phyloP scores from a whole-genome alignment of 2,113 vertebrate species.

The Ctenomys sociabilis region DNA sequence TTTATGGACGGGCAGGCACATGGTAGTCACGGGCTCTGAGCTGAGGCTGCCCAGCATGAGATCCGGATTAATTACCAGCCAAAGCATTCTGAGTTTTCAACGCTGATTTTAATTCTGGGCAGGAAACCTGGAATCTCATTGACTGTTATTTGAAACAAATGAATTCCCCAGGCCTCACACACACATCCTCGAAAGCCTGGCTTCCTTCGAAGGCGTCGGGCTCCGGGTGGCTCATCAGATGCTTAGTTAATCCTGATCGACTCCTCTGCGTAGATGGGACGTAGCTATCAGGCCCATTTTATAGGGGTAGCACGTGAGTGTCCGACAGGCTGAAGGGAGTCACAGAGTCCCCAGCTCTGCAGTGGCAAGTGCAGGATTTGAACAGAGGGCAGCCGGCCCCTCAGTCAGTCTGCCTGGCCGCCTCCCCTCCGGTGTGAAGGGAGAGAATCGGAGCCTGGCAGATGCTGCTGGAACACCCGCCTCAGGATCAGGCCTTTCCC shows the following conservation, averaged over 20 bases:
- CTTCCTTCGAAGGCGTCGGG: constrained; percentile 51
- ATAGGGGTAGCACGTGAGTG: no score
- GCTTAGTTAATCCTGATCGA: neutral
- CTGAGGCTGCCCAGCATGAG: constrained; percentile 67
- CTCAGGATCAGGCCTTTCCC: neutral
- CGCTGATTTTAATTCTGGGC: constrained; percentile 71
- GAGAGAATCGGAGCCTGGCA: neutral
- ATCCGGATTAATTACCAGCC: constrained; percentile 74
- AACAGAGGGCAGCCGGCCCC: neutral
- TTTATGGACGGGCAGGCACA: constrained; percentile 22
- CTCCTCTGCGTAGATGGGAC: neutral
- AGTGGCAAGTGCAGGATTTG: neutral
- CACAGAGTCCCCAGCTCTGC: neutral
- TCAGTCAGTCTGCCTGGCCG: neutral
- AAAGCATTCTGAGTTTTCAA: constrained; percentile 70
- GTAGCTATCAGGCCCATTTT: neutral
- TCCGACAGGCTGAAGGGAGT: neutral
- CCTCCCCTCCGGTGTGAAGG: neutral
- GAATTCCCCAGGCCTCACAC: constrained; percentile 80
- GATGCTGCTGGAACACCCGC: neutral
- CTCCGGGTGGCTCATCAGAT: neutral
- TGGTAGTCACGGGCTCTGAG: constrained; percentile 33
- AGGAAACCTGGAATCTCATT: constrained; percentile 74
- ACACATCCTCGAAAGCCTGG: constrained; percentile 78
- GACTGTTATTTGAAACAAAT: constrained; percentile 80